Evolutionary conservation across 1,140 invertebrate species (phyloP).

Genomic region (Nymphalis io): DNA sequence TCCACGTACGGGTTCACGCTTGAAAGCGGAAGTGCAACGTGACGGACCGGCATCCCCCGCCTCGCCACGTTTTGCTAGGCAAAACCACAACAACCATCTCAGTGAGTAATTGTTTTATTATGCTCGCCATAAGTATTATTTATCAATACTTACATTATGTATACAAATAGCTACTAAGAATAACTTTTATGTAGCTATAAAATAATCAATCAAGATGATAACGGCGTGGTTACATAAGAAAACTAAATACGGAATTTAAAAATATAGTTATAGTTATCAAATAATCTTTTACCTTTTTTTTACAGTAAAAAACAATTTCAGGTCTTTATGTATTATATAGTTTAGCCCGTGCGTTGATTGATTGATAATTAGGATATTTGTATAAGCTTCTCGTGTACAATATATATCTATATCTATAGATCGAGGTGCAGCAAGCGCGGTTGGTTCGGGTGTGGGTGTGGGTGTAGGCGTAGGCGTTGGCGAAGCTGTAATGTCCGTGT

Average conservation of each 20-base stretch:
- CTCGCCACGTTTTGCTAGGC: conserved; percentile 66
- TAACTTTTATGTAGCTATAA: too few species aligned
- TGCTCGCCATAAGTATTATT: not conserved
- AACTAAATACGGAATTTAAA: too few species aligned
- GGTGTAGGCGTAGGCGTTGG: not conserved
- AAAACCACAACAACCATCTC: conserved; percentile 70
- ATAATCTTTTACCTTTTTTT: too few species aligned
- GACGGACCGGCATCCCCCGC: conserved; percentile 59
- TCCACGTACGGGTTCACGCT: conserved; percentile 72
- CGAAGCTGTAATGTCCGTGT: conserved; percentile 23
- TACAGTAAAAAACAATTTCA: too few species aligned
- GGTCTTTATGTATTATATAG: too few species aligned
- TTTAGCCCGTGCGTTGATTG: not conserved
- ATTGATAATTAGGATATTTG: not conserved
- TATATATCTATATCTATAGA: not conserved
- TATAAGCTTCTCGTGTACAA: not conserved
- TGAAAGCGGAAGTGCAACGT: conserved; percentile 68
- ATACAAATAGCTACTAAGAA: too few species aligned
- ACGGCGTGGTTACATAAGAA: too few species aligned
- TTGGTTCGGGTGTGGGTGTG: conserved; percentile 1
- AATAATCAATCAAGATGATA: too few species aligned
- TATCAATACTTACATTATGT: not conserved
- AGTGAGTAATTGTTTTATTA: conserved; percentile 48
- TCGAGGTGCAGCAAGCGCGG: conserved; percentile 12
- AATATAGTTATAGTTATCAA: too few species aligned